Conservation (phyloP, 2,797 vertebrate genomes). For the Notolabrus celidotus region DNA sequence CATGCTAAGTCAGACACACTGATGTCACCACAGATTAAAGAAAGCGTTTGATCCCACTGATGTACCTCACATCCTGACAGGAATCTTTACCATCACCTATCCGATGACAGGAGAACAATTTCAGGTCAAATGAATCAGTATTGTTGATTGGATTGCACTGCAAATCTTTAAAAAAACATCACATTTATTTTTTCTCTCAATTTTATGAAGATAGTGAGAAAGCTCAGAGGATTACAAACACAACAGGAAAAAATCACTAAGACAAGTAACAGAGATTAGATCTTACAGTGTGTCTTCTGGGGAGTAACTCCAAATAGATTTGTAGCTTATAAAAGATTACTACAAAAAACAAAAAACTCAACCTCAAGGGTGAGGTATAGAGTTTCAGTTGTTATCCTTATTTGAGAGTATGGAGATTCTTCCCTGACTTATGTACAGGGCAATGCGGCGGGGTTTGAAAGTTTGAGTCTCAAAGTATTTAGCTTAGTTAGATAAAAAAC, state of each 20-base stretch:
- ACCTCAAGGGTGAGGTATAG: not conserved
- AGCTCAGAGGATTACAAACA: conserved; percentile 40
- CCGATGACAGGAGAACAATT: conserved; percentile 54
- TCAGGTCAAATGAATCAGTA: conserved; percentile 57
- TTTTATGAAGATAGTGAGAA: conserved; percentile 55
- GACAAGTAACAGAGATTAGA: conserved; percentile 53
- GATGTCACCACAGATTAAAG: conserved; percentile 64
- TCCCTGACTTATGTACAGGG: conserved; percentile 10
- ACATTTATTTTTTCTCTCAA: conserved; percentile 47
- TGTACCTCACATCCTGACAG: conserved; percentile 50
- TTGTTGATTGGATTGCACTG: conserved; percentile 36
- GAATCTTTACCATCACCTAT: conserved; percentile 44
- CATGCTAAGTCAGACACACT: conserved; percentile 60
- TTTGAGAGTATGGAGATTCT: conserved; percentile 7
- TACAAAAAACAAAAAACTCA: conserved; percentile 17
- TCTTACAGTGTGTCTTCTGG: conserved; percentile 27
- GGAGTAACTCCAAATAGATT: conserved; percentile 36
- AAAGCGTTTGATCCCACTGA: conserved; percentile 60
- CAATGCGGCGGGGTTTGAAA: conserved; percentile 6
- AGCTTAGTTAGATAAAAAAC: not conserved
- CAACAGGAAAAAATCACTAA: conserved; percentile 20
- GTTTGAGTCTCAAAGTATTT: conserved; percentile 5
- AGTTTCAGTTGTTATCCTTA: conserved; percentile 12
- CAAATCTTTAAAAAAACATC: conserved; percentile 33
- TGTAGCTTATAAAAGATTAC: conserved; percentile 30